phyloP scores from a whole-genome alignment of 2,888 invertebrate genomes.

The Diarsia mendica region DNA sequence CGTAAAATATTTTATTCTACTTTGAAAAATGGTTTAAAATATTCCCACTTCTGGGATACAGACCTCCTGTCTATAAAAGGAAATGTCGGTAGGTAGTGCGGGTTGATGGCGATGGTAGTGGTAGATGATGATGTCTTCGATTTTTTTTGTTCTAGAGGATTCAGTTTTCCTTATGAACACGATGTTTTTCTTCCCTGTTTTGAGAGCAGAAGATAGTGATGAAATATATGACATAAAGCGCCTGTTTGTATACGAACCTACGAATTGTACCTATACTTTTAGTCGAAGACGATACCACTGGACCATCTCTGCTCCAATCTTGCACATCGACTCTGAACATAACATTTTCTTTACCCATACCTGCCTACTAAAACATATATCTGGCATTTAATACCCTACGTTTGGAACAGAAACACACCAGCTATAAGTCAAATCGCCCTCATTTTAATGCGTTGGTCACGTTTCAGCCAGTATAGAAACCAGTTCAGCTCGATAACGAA shows the following conservation, averaged over 20 bases:
- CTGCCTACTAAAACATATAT: background rate
- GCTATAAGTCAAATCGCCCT: conserved; percentile 15
- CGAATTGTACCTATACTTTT: background rate
- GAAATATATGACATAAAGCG: background rate
- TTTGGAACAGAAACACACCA: background rate
- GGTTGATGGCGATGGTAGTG: no score
- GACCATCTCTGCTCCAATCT: background rate
- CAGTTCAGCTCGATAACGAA: conserved; percentile 35
- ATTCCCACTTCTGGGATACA: background rate
- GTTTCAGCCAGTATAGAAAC: conserved; percentile 19
- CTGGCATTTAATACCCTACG: background rate
- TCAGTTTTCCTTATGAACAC: background rate
- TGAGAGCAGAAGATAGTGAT: background rate
- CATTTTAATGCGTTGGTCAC: conserved; percentile 32
- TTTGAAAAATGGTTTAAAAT: background rate
- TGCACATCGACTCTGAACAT: background rate
- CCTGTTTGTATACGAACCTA: background rate
- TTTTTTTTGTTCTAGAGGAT: background rate
- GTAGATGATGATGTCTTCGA: background rate
- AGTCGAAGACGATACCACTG: background rate
- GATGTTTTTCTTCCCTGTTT: background rate
- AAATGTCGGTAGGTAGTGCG: no score
- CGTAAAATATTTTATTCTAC: background rate
- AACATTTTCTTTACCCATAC: background rate
- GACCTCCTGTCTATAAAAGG: no score